These are phyloP conservation scores for Hirtodrosophila duncani DNA, from an alignment of 2,888 invertebrate genomes.

Conservation along the genomic window DNA sequence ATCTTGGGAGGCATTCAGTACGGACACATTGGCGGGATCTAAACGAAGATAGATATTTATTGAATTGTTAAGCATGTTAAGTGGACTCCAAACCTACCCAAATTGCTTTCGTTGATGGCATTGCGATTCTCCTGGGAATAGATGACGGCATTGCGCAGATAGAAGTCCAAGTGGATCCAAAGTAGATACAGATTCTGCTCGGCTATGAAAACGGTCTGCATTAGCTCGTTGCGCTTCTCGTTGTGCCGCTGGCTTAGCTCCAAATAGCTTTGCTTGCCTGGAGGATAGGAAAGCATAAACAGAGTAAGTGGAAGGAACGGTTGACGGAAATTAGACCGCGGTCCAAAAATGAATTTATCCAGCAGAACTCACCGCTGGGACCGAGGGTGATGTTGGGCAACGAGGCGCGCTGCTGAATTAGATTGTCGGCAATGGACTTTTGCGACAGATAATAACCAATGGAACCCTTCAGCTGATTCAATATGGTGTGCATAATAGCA, in stretches of 20 bases:
- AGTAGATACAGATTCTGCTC: conserved; percentile 86
- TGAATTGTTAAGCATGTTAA: conserved; percentile 5
- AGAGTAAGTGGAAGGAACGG: background rate
- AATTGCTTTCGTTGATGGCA: conserved; percentile 46
- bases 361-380: conserved; percentile 29
- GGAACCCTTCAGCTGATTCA: conserved; percentile 80
- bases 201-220: conserved; percentile 83
- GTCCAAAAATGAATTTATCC: background rate
- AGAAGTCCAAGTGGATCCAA: conserved; percentile 87
- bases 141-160: conserved; percentile 82
- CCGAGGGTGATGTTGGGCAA: conserved; percentile 47
- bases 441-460: conserved; percentile 80
- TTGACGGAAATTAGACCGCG: background rate
- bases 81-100: conserved; percentile 21
- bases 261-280: conserved; percentile 74
- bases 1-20: conserved; percentile 81
- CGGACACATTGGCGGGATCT: conserved; percentile 79
- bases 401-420: conserved; percentile 64
- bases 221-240: conserved; percentile 82
- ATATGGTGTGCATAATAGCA: conserved; percentile 80
- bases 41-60: conserved; percentile 34
- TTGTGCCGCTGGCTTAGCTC: conserved; percentile 80
- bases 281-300: too few relatives aligned
- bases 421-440: conserved; percentile 79
- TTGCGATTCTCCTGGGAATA: conserved; percentile 64